Percentiles rank a stretch among this genome's conserved stretches.
Conservation (phyloP, 2,888 invertebrate genomes). For the Troglohyphantes excavatus region DNA sequence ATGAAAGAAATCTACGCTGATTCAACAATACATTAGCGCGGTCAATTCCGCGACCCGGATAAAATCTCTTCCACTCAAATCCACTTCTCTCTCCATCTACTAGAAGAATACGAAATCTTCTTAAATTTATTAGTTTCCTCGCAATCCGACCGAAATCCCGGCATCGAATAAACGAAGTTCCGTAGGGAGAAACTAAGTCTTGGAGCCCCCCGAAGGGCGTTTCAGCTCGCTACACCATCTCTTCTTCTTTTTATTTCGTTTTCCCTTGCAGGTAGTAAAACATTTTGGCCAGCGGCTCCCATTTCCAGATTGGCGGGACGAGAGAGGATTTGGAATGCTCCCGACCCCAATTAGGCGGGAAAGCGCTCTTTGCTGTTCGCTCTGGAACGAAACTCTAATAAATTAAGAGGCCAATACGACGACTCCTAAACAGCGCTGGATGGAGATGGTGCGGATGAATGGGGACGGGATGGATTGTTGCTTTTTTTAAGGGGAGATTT, state of each 20-base stretch:
- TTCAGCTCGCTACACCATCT: too few relatives aligned
- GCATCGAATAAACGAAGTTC: neutral
- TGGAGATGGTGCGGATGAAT: neutral
- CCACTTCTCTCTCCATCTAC: neutral
- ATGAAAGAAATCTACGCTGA: too few relatives aligned
- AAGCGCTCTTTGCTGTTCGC: slow-evolving; percentile 19
- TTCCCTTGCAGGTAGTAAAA: neutral
- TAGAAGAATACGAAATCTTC: neutral
- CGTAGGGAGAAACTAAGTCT: neutral
- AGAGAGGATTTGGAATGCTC: slow-evolving; percentile 8
- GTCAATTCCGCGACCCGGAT: neutral
- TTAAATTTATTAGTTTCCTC: slow-evolving; percentile 1
- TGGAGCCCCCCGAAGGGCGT: neutral
- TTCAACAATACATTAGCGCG: too few relatives aligned
- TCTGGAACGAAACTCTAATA: neutral
- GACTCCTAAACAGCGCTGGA: neutral
- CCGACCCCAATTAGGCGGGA: neutral
- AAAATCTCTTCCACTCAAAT: neutral
- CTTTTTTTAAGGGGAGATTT: neutral
- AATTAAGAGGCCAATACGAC: slow-evolving; percentile 3
- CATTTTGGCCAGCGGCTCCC: slow-evolving; percentile 1
- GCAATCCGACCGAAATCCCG: neutral
- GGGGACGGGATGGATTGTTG: neutral
- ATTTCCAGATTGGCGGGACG: slow-evolving; percentile 2
- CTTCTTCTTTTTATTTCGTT: neutral